phyloP scores from a whole-genome alignment of 1,140 invertebrate genomes.

The Coelopa frigida region DNA sequence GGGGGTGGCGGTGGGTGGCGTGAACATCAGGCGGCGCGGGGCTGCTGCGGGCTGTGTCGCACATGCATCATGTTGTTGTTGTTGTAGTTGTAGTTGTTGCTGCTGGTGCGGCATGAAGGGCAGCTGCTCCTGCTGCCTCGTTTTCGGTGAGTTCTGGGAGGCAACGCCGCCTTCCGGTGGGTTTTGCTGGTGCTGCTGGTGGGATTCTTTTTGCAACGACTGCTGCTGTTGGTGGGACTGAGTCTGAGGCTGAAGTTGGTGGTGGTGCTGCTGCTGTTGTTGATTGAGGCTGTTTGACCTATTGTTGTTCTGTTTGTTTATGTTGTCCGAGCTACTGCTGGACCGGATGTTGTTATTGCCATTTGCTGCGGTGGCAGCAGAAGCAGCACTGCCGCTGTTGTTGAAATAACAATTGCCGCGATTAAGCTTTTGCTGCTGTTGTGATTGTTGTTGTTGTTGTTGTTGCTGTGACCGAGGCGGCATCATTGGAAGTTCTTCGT shows the following conservation, averaged over 20 bases:
- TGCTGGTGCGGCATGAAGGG: not conserved
- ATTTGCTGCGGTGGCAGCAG: too few relatives aligned
- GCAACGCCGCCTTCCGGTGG: not conserved
- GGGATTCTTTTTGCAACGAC: not conserved
- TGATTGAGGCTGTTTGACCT: not conserved
- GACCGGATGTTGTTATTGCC: too few relatives aligned
- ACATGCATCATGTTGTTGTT: not conserved
- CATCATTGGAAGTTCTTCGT: too few relatives aligned
- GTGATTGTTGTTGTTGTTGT: too few relatives aligned
- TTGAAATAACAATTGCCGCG: too few relatives aligned
- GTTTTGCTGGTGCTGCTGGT: not conserved
- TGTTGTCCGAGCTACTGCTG: not conserved
- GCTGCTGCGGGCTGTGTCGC: not conserved
- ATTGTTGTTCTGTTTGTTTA: slow-evolving; percentile 1
- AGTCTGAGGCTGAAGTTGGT: not conserved
- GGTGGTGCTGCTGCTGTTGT: not conserved
- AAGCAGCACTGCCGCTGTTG: too few relatives aligned
- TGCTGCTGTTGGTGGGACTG: not conserved
- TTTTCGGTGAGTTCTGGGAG: not conserved
- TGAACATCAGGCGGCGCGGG: not conserved
- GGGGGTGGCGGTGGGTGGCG: not conserved
- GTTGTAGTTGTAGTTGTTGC: not conserved
- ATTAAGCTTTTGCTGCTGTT: too few relatives aligned
- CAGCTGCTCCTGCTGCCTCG: not conserved
- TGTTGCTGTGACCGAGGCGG: too few relatives aligned